Base-by-base conservation (phyloP, 1,140 invertebrate genomes). In the Lerema accius region DNA sequence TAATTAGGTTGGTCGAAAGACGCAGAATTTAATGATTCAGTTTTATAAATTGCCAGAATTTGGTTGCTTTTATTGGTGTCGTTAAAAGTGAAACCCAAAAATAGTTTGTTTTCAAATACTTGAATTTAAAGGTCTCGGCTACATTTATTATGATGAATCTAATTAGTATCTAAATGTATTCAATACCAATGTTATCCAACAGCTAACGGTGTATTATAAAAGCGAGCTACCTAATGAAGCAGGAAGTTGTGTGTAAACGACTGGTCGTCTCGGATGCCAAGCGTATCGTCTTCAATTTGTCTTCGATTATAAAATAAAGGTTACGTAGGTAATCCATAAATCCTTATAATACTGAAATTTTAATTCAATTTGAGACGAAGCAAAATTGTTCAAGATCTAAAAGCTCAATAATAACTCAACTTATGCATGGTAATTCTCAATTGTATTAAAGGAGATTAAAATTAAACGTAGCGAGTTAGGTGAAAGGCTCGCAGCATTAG, bases 401-500 rank as follows among this genome's bases (percentile, higher is more conserved):
- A n/a, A n/a, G n/a, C n/a, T 23, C 19, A 23, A 32, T 32, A 32
- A 4, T 32, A 32, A 32, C 7, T 4, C n/a, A n/a, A n/a, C n/a
- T n/a, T n/a, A n/a, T n/a, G n/a, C n/a, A n/a, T n/a, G n/a, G n/a
- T n/a, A n/a, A n/a, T 32, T 1, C 9, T 1, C 28, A 32, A 9
- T 9, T 9, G 28, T 32, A 9, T 32, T 32, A 1, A 32, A 9
- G 9, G 28, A 32, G 28, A 32, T 32, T 23, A 14, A 42, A 23
- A 55, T 16, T 32, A 28, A 55, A 32, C 28, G 23, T 10, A 32
- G 26, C 28, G 10, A 17, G 26, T 15, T 58, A 37, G 55, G 55
- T 58, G 55, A 58, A 46, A 58, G 55, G 55, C 55, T 58, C 19
- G 55, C 42, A 46, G 46, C 28, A 58, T 58, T 46, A 46, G 23